Evolutionary conservation across 2,797 vertebrate species (phyloP).

Genomic region (Octomys mimax): DNA sequence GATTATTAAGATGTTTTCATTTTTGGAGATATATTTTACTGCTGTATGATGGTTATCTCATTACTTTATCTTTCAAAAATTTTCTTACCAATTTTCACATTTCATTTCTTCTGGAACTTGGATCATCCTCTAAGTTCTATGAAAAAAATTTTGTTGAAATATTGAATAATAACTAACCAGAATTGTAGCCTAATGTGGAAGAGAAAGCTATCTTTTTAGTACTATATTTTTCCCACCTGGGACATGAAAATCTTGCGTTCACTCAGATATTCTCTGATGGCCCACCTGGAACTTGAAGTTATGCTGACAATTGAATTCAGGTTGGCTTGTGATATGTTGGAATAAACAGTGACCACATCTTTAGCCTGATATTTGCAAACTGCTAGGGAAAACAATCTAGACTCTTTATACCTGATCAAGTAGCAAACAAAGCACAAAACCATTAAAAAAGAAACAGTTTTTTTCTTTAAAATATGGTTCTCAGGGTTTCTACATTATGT

Average conservation of each 20-base stretch:
- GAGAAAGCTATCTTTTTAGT: conserved; percentile 18
- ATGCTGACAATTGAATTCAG: conserved; percentile 35
- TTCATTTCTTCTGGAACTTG: conserved; percentile 17
- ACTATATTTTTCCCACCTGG: background rate
- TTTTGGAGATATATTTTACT: background rate
- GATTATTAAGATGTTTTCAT: background rate
- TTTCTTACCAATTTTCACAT: background rate
- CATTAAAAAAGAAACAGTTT: conserved; percentile 52
- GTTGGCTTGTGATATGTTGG: conserved; percentile 55
- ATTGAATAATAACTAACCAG: conserved; percentile 36
- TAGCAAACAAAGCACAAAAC: conserved; percentile 2
- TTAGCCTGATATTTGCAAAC: conserved; percentile 18
- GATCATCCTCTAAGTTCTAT: conserved; percentile 15
- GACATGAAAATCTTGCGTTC: background rate
- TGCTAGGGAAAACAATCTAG: background rate
- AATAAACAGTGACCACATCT: conserved; percentile 2
- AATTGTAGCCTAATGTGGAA: background rate
- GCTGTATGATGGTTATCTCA: background rate
- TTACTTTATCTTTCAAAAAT: background rate
- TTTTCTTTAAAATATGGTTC: conserved; percentile 60
- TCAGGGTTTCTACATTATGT: conserved; percentile 45
- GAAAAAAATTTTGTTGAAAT: background rate
- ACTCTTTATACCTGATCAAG: conserved; percentile 28
- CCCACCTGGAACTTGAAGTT: background rate
- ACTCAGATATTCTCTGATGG: conserved; percentile 26